Percentiles rank a stretch among this genome's conserved stretches.
Conservation (phyloP, 2,797 vertebrate genomes). For the Arremon aurantiirostris region DNA sequence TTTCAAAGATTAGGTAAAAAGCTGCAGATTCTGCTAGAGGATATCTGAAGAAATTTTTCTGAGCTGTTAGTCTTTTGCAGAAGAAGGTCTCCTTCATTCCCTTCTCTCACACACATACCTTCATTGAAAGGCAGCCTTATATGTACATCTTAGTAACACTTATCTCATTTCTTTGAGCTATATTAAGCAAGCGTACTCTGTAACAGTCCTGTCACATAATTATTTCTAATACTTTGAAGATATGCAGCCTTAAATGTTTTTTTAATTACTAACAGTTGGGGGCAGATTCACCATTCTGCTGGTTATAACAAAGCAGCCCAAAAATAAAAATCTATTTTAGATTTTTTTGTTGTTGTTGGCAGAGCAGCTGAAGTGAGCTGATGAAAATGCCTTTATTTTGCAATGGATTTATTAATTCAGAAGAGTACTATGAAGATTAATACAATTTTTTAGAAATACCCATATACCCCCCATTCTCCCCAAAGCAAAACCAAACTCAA, state of each 20-base stretch:
- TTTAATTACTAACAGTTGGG: background rate
- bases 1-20: constrained; percentile 25
- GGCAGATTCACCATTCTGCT: background rate
- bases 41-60: background rate
- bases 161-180: constrained; percentile 3
- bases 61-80: background rate
- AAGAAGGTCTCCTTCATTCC: background rate
- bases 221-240: constrained; percentile 29
- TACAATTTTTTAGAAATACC: background rate
- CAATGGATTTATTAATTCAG: background rate
- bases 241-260: background rate
- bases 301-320: background rate
- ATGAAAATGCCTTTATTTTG: background rate
- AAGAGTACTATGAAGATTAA: background rate
- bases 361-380: background rate
- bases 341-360: background rate
- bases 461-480: accelerated
- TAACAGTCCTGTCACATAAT: background rate
- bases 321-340: background rate
- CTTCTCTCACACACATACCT: background rate
- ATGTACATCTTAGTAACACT: background rate
- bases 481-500: background rate
- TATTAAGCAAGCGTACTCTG: background rate
- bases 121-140: background rate
- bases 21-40: background rate